phyloP scores from a whole-genome alignment of 2,888 invertebrate genomes.

The Cantharis lateralis region DNA sequence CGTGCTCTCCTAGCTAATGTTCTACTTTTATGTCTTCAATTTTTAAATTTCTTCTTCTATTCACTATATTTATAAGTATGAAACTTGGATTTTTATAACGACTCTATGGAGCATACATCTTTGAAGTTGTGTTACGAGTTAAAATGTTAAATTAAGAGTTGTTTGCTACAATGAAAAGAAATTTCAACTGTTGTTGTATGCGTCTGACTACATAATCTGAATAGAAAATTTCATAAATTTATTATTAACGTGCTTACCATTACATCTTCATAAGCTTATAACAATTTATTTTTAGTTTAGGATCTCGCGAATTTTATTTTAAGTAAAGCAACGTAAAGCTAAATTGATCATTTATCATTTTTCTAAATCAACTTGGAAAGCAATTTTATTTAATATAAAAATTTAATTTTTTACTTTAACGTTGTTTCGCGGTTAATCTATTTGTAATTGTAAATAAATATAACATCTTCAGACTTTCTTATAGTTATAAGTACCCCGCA shows the following conservation, averaged over 20 bases:
- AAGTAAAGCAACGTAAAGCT: not conserved
- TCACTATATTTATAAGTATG: not conserved
- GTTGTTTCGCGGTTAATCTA: not conserved
- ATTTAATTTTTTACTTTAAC: not conserved
- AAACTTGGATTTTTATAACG: too few relatives aligned
- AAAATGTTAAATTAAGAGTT: not conserved
- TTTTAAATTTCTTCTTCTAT: not conserved
- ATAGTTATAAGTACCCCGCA: not conserved
- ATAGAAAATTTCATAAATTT: not conserved
- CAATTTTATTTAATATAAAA: not conserved
- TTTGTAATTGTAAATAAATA: not conserved
- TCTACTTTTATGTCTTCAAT: not conserved
- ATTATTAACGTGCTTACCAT: not conserved
- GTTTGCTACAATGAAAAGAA: not conserved
- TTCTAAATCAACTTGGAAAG: not conserved
- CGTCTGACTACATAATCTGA: not conserved
- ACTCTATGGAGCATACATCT: not conserved
- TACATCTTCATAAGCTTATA: not conserved
- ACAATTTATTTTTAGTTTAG: not conserved
- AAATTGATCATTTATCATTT: not conserved
- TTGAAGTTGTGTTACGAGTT: not conserved
- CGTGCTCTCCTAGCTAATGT: slow-evolving; percentile 21
- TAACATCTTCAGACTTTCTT: not conserved
- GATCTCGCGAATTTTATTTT: not conserved
- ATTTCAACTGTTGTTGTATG: not conserved